Conservation (phyloP, 2,888 invertebrate species). For the Mellilla xanthometata region DNA sequence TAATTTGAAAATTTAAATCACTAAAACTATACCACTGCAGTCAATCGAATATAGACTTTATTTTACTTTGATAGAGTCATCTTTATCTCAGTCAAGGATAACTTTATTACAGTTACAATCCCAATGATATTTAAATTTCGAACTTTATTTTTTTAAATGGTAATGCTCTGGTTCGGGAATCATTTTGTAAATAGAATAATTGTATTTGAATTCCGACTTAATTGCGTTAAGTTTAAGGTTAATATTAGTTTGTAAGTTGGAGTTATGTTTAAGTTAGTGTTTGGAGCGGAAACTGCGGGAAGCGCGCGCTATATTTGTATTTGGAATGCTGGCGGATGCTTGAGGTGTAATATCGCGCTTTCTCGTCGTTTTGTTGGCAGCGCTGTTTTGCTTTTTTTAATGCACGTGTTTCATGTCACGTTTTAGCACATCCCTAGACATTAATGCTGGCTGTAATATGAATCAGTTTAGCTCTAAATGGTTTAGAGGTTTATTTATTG, state of each 20-base stretch:
- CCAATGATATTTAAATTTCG: constrained; percentile 55
- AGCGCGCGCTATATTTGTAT: constrained; percentile 52
- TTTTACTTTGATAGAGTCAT: background rate
- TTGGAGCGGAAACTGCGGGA: constrained; percentile 52
- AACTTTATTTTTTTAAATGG: constrained; percentile 52
- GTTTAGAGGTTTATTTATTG: constrained; percentile 11
- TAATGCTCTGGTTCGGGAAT: constrained; percentile 52
- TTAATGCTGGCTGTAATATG: constrained; percentile 6
- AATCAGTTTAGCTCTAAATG: background rate
- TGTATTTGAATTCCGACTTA: constrained; percentile 15
- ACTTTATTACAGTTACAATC: constrained; percentile 7
- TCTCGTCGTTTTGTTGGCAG: constrained; percentile 28
- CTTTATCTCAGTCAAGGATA: background rate
- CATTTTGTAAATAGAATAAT: constrained; percentile 41
- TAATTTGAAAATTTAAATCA: constrained; percentile 18
- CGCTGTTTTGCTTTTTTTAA: constrained; percentile 21
- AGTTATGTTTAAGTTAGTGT: constrained; percentile 47
- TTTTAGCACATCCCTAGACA: constrained; percentile 18
- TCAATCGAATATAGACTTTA: background rate
- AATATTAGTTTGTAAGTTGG: constrained; percentile 22
- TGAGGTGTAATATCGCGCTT: constrained; percentile 59
- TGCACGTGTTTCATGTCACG: constrained; percentile 13
- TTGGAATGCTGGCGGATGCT: constrained; percentile 53
- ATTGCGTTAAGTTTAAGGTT: constrained; percentile 7
- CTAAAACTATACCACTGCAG: background rate